These are phyloP conservation scores for Nasonia oneida DNA, from an alignment of 2,888 invertebrate species.

Conservation along the genomic window DNA sequence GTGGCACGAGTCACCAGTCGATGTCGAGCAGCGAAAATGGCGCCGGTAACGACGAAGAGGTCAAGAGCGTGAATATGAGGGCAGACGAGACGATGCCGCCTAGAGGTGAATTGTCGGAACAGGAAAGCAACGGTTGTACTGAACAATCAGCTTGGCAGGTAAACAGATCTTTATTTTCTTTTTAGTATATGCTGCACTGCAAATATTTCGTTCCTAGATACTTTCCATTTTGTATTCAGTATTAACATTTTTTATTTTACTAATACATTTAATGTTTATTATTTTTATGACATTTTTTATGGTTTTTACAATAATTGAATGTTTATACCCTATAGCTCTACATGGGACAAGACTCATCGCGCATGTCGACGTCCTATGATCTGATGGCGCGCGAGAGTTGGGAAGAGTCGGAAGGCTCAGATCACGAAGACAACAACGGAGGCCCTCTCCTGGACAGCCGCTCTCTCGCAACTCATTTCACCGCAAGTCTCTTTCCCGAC, in stretches of 20 bases:
- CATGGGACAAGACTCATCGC: slow-evolving; percentile 82
- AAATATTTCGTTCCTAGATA: neutral
- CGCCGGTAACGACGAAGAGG: slow-evolving; percentile 76
- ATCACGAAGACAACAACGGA: slow-evolving; percentile 77
- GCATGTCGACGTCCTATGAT: slow-evolving; percentile 83
- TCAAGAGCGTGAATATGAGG: slow-evolving; percentile 85
- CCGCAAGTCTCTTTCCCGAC: slow-evolving; percentile 76
- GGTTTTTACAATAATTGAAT: neutral
- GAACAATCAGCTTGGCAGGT: slow-evolving; percentile 89
- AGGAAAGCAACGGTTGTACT: slow-evolving; percentile 91
- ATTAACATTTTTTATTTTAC: neutral
- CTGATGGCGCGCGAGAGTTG: slow-evolving; percentile 85
- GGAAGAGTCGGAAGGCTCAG: slow-evolving; percentile 85
- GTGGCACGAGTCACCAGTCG: slow-evolving; percentile 77
- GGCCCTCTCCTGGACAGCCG: slow-evolving; percentile 77
- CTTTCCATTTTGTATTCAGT: neutral
- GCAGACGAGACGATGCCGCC: slow-evolving; percentile 94
- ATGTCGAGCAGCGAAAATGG: slow-evolving; percentile 77
- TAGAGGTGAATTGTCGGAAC: slow-evolving; percentile 91
- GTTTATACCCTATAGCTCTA: slow-evolving; percentile 75
- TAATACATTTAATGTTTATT: too few species aligned
- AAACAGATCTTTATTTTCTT: slow-evolving; percentile 70
- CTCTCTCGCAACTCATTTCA: slow-evolving; percentile 77
- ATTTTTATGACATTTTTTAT: too few species aligned
- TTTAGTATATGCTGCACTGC: neutral